Conservation (phyloP, 2,888 invertebrate genomes). For the Encarsia formosa region DNA sequence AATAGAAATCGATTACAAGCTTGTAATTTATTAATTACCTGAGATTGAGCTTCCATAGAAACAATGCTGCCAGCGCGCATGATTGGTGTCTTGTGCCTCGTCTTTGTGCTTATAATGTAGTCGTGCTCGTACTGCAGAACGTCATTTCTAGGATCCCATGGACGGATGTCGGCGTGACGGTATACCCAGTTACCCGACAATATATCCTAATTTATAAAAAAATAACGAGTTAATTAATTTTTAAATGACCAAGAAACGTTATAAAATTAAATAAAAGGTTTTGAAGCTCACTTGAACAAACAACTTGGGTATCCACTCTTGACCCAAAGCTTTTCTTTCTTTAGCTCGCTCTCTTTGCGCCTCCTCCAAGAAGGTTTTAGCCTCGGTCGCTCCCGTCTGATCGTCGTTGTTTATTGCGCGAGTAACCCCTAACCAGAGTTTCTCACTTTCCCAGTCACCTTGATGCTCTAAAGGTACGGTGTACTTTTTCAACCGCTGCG, state of each 20-base stretch:
- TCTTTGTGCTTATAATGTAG: conserved; percentile 74
- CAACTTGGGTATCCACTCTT: conserved; percentile 69
- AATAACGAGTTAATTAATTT: neutral
- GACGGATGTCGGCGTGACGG: conserved; percentile 73
- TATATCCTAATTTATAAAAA: conserved; percentile 41
- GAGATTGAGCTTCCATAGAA: conserved; percentile 59
- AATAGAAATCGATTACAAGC: neutral
- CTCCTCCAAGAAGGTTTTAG: conserved; percentile 87
- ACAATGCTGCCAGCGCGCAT: conserved; percentile 69
- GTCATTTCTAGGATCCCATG: conserved; percentile 87
- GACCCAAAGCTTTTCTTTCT: conserved; percentile 62
- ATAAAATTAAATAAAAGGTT: conserved; percentile 2
- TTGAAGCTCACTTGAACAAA: conserved; percentile 63
- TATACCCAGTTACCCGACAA: conserved; percentile 67
- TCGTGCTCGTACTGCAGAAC: conserved; percentile 81
- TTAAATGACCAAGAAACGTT: neutral
- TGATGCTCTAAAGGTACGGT: conserved; percentile 77
- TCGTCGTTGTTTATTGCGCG: conserved; percentile 79
- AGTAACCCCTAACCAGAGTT: conserved; percentile 82
- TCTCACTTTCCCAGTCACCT: conserved; percentile 78
- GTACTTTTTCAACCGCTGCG: conserved; percentile 69
- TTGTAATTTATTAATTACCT: conserved; percentile 35
- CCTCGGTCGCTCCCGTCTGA: conserved; percentile 80
- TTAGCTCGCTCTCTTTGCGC: conserved; percentile 73
- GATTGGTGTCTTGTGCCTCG: conserved; percentile 70